Conservation (phyloP, 2,797 vertebrate species). For the Coluber constrictor region DNA sequence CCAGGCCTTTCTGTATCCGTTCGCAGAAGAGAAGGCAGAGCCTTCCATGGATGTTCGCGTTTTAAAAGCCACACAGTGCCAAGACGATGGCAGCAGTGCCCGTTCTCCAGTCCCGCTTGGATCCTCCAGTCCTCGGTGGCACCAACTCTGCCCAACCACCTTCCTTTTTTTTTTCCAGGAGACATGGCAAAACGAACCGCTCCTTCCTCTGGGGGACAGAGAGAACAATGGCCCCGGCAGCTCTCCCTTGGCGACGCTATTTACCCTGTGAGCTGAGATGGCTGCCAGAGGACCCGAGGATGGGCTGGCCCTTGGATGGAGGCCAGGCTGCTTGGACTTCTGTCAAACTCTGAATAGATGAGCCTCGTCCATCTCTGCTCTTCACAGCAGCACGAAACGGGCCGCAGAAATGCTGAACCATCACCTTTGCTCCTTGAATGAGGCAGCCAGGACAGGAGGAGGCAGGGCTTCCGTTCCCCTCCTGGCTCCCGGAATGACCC, state of each 20-base stretch:
- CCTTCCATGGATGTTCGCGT: neutral
- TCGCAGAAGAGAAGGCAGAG: neutral
- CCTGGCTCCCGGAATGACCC: constrained; percentile 34
- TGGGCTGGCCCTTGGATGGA: constrained; percentile 26
- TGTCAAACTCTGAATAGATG: constrained; percentile 47
- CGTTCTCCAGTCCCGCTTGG: neutral
- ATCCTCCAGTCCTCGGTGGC: neutral
- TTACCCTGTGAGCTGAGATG: constrained; percentile 19
- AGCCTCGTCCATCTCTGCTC: constrained; percentile 36
- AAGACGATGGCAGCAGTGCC: neutral
- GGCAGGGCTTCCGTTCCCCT: too few relatives aligned
- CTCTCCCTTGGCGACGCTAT: neutral
- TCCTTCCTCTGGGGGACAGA: neutral
- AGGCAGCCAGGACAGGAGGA: constrained; percentile 7
- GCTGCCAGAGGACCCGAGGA: constrained; percentile 11
- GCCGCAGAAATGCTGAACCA: constrained; percentile 56
- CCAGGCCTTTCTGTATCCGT: neutral
- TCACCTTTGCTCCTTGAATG: constrained; percentile 42
- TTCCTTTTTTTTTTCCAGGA: neutral
- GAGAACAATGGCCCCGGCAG: neutral
- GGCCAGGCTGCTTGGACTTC: constrained; percentile 43
- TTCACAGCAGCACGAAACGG: constrained; percentile 47
- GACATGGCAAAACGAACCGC: neutral
- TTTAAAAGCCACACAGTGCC: neutral
- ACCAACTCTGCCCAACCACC: neutral